Percentiles rank a stretch among this genome's conserved stretches.
phyloP scores from a whole-genome alignment of 2,888 invertebrate species.

The Ophion ellenae region DNA sequence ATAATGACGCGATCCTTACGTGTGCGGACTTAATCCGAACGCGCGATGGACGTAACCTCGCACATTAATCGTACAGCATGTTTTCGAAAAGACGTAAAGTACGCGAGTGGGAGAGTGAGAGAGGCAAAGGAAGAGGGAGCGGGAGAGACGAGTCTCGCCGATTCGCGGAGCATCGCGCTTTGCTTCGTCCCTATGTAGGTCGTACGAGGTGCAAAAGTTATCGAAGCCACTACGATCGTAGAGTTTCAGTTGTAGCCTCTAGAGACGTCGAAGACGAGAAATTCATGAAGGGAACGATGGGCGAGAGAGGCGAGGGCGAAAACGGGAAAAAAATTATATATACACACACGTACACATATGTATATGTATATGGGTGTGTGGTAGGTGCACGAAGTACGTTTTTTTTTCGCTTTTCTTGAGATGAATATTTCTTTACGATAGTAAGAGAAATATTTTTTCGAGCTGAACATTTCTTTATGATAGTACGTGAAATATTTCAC shows the following conservation, averaged over 20 bases:
- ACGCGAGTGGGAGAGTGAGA: background rate
- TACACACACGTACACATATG: background rate
- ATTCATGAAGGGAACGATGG: conserved; percentile 25
- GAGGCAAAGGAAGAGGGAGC: conserved; percentile 2
- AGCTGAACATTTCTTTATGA: too few species aligned
- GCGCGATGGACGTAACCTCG: conserved; percentile 14
- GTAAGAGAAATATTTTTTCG: too few species aligned
- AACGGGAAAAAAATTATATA: background rate
- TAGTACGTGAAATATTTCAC: too few species aligned
- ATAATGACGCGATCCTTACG: conserved; percentile 9
- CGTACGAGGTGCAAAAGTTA: conserved; percentile 60
- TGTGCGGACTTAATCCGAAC: conserved; percentile 4
- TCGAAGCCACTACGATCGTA: conserved; percentile 62
- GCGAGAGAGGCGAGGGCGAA: background rate
- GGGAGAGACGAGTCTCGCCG: conserved; percentile 17
- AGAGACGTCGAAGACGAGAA: conserved; percentile 48
- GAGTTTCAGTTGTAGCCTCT: conserved; percentile 59
- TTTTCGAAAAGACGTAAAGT: background rate
- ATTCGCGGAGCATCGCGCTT: conserved; percentile 46
- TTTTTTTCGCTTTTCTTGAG: too few species aligned
- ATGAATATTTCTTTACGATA: too few species aligned
- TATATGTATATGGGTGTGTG: background rate
- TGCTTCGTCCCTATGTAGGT: conserved; percentile 50
- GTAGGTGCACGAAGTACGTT: too few species aligned
- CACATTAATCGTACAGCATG: conserved; percentile 10